A percentile compares a stretch with the other conserved stretches of the same genome.
Evolutionary conservation across 1,140 invertebrate genomes (phyloP).

Genomic region (Euglossa dilemma): DNA sequence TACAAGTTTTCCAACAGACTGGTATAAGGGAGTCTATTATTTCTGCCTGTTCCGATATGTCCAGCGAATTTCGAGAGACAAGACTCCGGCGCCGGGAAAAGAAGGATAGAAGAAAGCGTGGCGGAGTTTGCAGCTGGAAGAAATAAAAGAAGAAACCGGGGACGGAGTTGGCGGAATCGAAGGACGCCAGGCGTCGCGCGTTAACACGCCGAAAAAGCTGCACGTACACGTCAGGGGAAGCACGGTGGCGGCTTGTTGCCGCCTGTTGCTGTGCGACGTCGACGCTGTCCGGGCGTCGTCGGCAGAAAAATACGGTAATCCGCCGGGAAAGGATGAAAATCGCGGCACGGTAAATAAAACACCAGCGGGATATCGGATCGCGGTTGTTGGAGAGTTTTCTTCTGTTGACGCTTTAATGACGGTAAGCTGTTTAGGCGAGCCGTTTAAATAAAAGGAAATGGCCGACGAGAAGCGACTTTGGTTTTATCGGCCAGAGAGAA

Average conservation of each 20-base stretch:
- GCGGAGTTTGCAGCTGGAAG: not conserved
- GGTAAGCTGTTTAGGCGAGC: not conserved
- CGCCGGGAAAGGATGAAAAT: not conserved
- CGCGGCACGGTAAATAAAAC: not conserved
- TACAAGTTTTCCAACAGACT: not conserved
- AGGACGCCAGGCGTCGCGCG: not conserved
- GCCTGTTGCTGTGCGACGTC: conserved; percentile 35
- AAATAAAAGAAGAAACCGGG: not conserved
- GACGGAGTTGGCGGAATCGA: not conserved
- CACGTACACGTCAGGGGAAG: not conserved
- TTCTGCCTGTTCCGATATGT: not conserved
- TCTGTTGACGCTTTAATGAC: not conserved
- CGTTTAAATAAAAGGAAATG: no score
- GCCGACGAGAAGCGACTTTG: no score
- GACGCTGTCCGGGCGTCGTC: not conserved
- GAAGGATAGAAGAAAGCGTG: no score
- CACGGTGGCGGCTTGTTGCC: conserved; percentile 6
- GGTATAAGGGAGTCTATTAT: not conserved
- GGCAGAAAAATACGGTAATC: conserved; percentile 19
- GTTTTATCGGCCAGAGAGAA: no score
- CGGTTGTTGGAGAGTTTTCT: not conserved
- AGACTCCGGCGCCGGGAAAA: not conserved
- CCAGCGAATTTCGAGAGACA: not conserved
- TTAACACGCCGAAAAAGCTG: not conserved
- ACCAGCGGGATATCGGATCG: not conserved